Evolutionary conservation across 2,113 vertebrate genomes (phyloP).

Genomic region (Neodontobutis hainanensis): DNA sequence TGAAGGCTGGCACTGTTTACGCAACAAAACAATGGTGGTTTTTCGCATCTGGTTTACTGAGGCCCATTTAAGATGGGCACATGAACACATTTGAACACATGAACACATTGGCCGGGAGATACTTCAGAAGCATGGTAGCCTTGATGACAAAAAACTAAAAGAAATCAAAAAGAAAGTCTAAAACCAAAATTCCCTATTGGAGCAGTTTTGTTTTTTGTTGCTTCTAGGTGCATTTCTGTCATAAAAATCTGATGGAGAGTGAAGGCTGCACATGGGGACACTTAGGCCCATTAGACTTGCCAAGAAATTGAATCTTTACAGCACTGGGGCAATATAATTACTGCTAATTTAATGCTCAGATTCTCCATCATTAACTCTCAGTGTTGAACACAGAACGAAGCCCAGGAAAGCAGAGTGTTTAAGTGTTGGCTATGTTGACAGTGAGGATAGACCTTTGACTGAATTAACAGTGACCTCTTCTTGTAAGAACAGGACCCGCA

Average conservation of each 20-base stretch:
- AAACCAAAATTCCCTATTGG: neutral
- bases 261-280: slow-evolving; percentile 87
- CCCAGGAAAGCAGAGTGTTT: slow-evolving; percentile 45
- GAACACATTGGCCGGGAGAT: neutral
- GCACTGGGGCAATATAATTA: slow-evolving; percentile 97
- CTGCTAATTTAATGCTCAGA: slow-evolving; percentile 99
- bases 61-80: neutral
- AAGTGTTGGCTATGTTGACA: slow-evolving; percentile 81
- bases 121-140: neutral
- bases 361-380: slow-evolving; percentile 97
- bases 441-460: slow-evolving; percentile 84
- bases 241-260: slow-evolving; percentile 75
- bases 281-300: slow-evolving; percentile 92
- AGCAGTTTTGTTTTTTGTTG: slow-evolving; percentile 34
- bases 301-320: slow-evolving; percentile 98
- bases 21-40: slow-evolving; percentile 19
- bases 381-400: slow-evolving; percentile 82
- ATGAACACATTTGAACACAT: neutral
- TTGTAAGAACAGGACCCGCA: slow-evolving; percentile 94
- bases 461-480: slow-evolving; percentile 86
- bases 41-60: slow-evolving; percentile 27
- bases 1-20: slow-evolving; percentile 28
- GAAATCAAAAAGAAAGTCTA: neutral
- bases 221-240: slow-evolving; percentile 34
- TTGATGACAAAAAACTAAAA: neutral